Base-by-base conservation (phyloP, 2,888 invertebrate species). In the Parnassius mnemosyne region DNA sequence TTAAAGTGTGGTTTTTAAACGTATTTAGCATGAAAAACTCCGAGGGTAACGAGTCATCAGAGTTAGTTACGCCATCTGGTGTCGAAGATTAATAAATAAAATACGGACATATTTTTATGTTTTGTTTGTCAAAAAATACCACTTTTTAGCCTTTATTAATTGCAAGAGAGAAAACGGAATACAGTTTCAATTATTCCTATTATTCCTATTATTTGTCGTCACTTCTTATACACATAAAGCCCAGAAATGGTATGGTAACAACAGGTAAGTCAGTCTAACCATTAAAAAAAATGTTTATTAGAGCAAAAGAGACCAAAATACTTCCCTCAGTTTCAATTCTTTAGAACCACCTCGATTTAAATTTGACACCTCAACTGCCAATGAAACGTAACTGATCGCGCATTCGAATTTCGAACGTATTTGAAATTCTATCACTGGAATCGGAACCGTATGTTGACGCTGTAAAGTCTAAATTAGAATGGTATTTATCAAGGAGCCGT, bases 291-390 rank as follows among this genome's bases (percentile, higher is more conserved):
- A 50, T 1, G 3, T 9, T 10, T 12, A 16, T 16, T 44, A 3
- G 41, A 53, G 42, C 42, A 79, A 87, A 71, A 81, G 85, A 83
- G 89, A 87, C 78, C 70, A 75, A 75, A 63, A 71, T 79, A 82
- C 58, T 66, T 65, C 68, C 66, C 49, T 65, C 65, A 63, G 82
- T 84, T 84, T 74, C 82, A 76, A 81, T 80, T 77, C 74, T 84
- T 85, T 83, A 84, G 80, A 77, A 77, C 75, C 83, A 83, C 84
- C 86, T 84, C 73, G 75, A 78, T 83, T 81, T 74, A 77, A 85
- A 84, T 80, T 88, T 89, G 87, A 86, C 85, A 87, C 79, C 72
- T 79, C 68, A 65, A 70, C 74, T 72, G 67, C 87, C 85, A 87
- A 89, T 86, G 81, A 79, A 75, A 71, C 70, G 66, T 69, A 70